These are phyloP conservation scores for Lepidothrix coronata DNA, from an alignment of 2,113 vertebrate genomes.

Conservation along the genomic window DNA sequence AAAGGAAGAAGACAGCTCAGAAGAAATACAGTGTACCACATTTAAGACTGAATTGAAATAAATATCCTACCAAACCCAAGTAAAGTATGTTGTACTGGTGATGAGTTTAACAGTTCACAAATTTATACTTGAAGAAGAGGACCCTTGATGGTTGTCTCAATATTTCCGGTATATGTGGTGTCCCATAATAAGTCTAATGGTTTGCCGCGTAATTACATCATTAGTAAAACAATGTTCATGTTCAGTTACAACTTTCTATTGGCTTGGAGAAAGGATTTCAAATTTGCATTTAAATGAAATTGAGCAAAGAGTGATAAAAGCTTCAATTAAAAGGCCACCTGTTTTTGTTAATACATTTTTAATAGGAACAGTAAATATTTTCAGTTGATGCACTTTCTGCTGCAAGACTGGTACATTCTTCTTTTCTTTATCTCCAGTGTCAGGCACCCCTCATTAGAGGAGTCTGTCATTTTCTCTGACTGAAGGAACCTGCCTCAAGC, in stretches of 20 bases:
- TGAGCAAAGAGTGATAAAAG: conserved; percentile 71
- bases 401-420: conserved; percentile 33
- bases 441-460: conserved; percentile 53
- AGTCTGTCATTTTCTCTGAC: not conserved
- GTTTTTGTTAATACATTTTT: conserved; percentile 77
- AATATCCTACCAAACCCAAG: not conserved
- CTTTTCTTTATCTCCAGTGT: conserved; percentile 61
- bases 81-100: not conserved
- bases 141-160: not conserved
- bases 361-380: conserved; percentile 79
- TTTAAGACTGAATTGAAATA: not conserved
- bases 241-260: conserved; percentile 70
- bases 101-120: not conserved
- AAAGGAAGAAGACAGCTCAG: not conserved
- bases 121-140: not conserved
- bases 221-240: conserved; percentile 45
- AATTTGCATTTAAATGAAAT: conserved; percentile 80
- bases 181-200: conserved; percentile 7
- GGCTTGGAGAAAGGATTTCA: conserved; percentile 70
- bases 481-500: conserved; percentile 30
- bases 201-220: conserved; percentile 33
- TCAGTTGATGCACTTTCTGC: conserved; percentile 54
- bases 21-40: not conserved
- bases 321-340: conserved; percentile 76
- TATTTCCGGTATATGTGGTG: not conserved